Conservation (phyloP, 1,140 invertebrate genomes). For the Wiebesia pumilae region DNA sequence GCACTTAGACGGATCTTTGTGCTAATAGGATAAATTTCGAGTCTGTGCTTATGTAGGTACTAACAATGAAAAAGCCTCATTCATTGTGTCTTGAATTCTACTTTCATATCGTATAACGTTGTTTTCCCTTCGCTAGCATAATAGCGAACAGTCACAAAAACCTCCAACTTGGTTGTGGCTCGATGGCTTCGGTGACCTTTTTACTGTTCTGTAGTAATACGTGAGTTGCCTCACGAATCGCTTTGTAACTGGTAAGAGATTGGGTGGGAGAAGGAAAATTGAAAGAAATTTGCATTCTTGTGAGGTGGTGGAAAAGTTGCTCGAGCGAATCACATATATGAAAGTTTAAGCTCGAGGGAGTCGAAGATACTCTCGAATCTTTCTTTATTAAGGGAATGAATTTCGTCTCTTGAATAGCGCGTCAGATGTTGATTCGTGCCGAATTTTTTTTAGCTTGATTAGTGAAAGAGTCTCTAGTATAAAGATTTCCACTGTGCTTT, state of each 20-base stretch:
- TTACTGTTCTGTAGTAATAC: background rate
- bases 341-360: background rate
- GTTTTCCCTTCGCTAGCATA: too few relatives aligned
- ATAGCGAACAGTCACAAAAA: background rate
- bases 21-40: background rate
- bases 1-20: background rate
- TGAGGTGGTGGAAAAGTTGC: constrained; percentile 29
- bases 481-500: background rate
- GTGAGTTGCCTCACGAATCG: constrained; percentile 22
- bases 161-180: background rate
- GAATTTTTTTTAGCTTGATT: background rate
- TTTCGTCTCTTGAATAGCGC: background rate
- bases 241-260: background rate
- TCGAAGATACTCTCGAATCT: background rate
- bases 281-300: constrained; percentile 27
- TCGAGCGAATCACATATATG: background rate
- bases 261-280: background rate
- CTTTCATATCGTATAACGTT: background rate
- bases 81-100: background rate
- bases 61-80: background rate
- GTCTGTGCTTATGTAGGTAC: background rate
- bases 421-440: background rate
- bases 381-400: constrained; percentile 20
- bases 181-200: background rate
- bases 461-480: background rate